Evolutionary conservation across 2,113 vertebrate genomes (phyloP), one percentile per base, ranked within the genome.

Genomic region (Nothocercus julius): DNA sequence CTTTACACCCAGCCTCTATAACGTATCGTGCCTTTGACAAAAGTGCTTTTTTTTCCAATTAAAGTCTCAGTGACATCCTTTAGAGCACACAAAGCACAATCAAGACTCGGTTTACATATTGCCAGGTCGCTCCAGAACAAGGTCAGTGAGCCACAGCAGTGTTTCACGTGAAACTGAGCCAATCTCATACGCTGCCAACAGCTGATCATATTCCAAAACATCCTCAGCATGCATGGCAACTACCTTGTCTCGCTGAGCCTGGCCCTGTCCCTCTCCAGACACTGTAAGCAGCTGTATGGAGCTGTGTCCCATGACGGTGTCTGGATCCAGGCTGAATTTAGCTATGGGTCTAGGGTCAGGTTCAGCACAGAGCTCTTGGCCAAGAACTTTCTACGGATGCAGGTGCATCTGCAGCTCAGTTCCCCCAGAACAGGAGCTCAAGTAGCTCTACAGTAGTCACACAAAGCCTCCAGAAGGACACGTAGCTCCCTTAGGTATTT

Each of bases 91-190:
- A 87, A 97, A 96, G 91, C 96, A 68, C 95, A 94, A 64, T n/a
- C 49, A 77, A 74, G 90, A 22, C 11, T 83, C 51, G 61, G 91
- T 88, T 97, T 97, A 97, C 61, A 93, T 80, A 96, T 95, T 97
- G 94, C 89, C 67, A 95, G 88, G 93, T 61, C 86, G 53, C 68
- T 89, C 45, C 67, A 92, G 70, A 90, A 25, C 28, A 72, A 34
- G 66, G 74, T 38, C 69, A 92, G 44, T 87, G 76, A 92, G 47
- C 91, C 53, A 24, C 76, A 68, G 86, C 94, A 73, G 61, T 54
- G 81, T 92, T 89, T 82, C 61, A 44, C 54, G 2, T 24, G 66
- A 95, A 85, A 69, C 51, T 44, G 24, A 77, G 74, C 67, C 74
- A 91, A 77, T 2, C 21, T 47, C 15, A 20, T 25, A 6, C 3